These are phyloP conservation scores for Trididemnum miniatum DNA, from an alignment of 23 tunicate genomes.

Conservation along the genomic window DNA sequence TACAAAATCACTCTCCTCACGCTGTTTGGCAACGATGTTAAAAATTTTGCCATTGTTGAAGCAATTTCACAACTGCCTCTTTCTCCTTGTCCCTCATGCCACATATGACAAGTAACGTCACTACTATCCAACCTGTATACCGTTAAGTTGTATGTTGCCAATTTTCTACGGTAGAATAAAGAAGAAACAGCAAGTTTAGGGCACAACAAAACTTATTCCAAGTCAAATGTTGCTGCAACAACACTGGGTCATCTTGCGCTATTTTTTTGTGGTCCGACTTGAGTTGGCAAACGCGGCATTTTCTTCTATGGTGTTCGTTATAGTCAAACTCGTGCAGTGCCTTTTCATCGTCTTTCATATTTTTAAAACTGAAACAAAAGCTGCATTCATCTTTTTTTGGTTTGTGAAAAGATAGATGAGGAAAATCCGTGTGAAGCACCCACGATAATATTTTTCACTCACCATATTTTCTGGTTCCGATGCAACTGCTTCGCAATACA, in stretches of 20 bases:
- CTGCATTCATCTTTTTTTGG: constrained; percentile 1
- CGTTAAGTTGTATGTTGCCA: neutral
- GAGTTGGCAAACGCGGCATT: neutral
- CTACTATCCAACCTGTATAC: neutral
- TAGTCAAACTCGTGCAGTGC: neutral
- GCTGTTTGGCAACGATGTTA: neutral
- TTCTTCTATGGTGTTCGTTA: neutral
- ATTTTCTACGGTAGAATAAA: neutral
- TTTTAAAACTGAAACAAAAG: neutral
- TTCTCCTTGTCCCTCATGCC: neutral
- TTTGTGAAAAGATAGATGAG: neutral
- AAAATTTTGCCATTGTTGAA: neutral
- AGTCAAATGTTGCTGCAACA: neutral
- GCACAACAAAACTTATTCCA: neutral
- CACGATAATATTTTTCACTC: neutral
- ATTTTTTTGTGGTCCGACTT: neutral
- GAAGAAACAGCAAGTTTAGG: neutral
- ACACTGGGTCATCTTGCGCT: neutral
- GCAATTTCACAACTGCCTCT: constrained; percentile 4
- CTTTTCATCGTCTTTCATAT: neutral
- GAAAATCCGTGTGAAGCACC: constrained; percentile 2
- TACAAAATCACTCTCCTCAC: neutral
- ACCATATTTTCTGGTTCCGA: neutral
- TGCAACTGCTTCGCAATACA: neutral
- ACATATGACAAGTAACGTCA: neutral